Base-by-base conservation (phyloP, 2,797 vertebrate genomes). In the Enteromius argenteus region DNA sequence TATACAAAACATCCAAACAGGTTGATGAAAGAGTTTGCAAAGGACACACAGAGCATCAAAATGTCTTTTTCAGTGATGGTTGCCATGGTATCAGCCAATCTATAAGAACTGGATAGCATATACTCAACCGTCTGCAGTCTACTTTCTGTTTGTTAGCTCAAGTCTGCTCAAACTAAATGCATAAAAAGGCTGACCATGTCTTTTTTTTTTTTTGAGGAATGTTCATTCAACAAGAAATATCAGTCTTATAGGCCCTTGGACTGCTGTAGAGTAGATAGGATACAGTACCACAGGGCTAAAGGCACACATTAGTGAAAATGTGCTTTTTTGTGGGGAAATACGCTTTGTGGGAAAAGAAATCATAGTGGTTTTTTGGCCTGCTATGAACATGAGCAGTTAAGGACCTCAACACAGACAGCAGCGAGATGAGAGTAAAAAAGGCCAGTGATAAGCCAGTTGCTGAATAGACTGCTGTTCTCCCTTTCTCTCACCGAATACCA, bases 71-170 rank as follows among this genome's bases (percentile, higher is more conserved):
- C 74, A 30, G 60, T 42, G 21, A 27, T 53, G 23, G 81, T 84
- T 84, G 74, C 73, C 49, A 78, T 84, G 81, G 81, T 39, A 46
- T 78, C 64, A 44, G 64, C 17, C 46, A 44, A 30, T 67, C 27
- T 74, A 21, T 83, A 39, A 32, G 49, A 68, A 56, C 17, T 69
- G 13, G 5, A 44, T 23, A 56, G 60, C 32, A 51, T 23, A 27
- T 32, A 44, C 23, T 62, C 13, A 3, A 64, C 27, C 19, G 6
- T 81, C 32, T 30, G n/a, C 58, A 27, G n/a, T 67, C 14, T 64
- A 42, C 62, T 78, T 78, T 76, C n/a, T 7, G 15, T 21, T 21
- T 60, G 53, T 44, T 21, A 46, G 32, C 27, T 60, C 51, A 81
- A 6, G 53, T 71, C 68, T 39, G 51, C 35, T 69, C 4, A 0